These are phyloP conservation scores for Gyps fulvus DNA, from an alignment of 2,113 vertebrate species.

Conservation along the genomic window DNA sequence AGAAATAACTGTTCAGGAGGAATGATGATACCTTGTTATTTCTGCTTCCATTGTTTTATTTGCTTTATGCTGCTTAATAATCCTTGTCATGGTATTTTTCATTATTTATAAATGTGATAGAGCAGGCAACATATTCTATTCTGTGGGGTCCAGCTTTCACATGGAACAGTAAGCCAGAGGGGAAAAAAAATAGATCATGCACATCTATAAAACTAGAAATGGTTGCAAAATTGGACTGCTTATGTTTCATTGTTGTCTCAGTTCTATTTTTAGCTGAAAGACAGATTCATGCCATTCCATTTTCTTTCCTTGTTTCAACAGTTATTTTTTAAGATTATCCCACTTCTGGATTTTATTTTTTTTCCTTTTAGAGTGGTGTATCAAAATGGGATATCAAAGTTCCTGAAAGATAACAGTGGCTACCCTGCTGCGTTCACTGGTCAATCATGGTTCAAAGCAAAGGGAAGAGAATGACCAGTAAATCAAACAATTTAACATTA, in stretches of 20 bases:
- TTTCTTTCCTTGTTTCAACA: background rate
- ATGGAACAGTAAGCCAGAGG: background rate
- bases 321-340: background rate
- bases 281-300: background rate
- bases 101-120: constrained; percentile 4
- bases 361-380: background rate
- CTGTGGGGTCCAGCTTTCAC: background rate
- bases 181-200: background rate
- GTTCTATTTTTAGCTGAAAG: background rate
- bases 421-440: background rate
- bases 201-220: background rate
- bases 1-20: background rate
- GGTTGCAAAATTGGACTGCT: background rate
- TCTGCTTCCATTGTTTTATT: constrained; percentile 11
- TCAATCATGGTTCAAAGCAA: background rate
- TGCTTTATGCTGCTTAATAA: background rate
- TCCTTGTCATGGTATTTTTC: background rate
- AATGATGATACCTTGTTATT: background rate
- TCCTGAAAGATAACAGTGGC: background rate
- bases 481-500: background rate
- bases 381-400: background rate
- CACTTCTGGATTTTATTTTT: background rate
- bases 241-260: background rate
- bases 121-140: background rate
- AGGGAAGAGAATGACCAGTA: background rate